These are phyloP conservation scores for Antedon mediterranea DNA, from an alignment of 53 echinoderm and acorn worm genomes.

Conservation along the genomic window DNA sequence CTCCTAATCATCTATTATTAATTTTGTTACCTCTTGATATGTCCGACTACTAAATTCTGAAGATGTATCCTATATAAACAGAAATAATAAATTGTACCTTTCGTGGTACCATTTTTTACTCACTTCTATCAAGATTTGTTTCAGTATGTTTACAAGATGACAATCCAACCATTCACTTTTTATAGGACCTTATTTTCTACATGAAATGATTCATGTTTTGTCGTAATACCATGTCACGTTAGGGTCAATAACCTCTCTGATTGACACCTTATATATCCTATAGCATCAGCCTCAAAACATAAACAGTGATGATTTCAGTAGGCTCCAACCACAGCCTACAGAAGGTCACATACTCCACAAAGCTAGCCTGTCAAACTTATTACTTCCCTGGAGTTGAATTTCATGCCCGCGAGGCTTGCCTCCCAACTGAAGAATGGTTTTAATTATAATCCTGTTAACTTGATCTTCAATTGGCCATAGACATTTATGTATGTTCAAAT, in stretches of 20 bases:
- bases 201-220: background rate
- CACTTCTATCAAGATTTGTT: no score
- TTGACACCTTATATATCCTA: background rate
- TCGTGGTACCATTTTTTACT: no score
- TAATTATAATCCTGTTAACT: background rate
- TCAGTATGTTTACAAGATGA: no score
- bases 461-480: background rate
- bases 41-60: no score
- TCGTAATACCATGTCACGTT: background rate
- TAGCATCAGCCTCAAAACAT: no score
- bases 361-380: background rate
- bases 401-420: background rate
- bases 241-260: background rate
- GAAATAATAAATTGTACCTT: no score
- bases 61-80: no score
- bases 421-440: conserved; percentile 1
- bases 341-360: background rate
- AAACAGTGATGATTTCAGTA: no score
- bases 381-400: background rate
- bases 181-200: background rate
- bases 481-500: background rate
- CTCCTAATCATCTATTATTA: no score
- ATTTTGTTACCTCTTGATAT: no score
- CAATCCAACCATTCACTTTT: no score
- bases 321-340: background rate